Percentiles rank a stretch among this genome's conserved stretches.
Evolutionary conservation across 2,113 vertebrate species (phyloP).

Genomic region (Rhombomys opimus): DNA sequence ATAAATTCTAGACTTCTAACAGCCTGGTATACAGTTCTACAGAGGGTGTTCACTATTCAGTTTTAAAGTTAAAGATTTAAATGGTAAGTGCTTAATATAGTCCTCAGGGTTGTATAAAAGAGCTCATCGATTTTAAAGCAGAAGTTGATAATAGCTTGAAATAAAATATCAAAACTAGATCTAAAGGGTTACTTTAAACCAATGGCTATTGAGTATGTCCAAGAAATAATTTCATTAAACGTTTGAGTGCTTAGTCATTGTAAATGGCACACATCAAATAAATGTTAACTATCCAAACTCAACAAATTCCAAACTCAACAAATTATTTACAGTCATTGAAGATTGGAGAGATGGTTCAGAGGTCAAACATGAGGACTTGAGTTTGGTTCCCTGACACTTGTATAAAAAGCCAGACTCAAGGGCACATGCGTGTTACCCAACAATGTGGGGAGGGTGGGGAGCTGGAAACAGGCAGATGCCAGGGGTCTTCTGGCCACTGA

Average conservation of each 20-base stretch:
- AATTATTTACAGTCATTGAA: not conserved
- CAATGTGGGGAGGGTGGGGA: not conserved
- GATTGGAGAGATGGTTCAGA: too few relatives aligned
- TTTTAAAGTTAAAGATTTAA: slow-evolving; percentile 41
- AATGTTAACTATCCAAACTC: not conserved
- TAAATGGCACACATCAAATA: not conserved
- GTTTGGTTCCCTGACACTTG: not conserved
- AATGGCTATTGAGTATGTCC: not conserved
- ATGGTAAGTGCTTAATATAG: not conserved
- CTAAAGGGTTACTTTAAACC: not conserved
- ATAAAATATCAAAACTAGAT: slow-evolving; percentile 13
- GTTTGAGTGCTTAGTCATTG: not conserved
- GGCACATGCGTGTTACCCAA: not conserved
- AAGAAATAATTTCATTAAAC: not conserved
- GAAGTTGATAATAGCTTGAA: slow-evolving; percentile 28
- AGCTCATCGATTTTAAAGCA: slow-evolving; percentile 15
- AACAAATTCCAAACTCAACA: not conserved
- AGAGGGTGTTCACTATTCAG: not conserved
- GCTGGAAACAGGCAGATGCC: not conserved
- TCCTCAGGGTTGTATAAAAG: not conserved
- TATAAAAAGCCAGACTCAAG: not conserved
- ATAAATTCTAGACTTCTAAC: not conserved
- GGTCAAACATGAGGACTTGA: not conserved
- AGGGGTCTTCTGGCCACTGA: not conserved
- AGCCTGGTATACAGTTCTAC: not conserved